Conservation (phyloP, 2,888 invertebrate species). For the Melanostoma scalare region DNA sequence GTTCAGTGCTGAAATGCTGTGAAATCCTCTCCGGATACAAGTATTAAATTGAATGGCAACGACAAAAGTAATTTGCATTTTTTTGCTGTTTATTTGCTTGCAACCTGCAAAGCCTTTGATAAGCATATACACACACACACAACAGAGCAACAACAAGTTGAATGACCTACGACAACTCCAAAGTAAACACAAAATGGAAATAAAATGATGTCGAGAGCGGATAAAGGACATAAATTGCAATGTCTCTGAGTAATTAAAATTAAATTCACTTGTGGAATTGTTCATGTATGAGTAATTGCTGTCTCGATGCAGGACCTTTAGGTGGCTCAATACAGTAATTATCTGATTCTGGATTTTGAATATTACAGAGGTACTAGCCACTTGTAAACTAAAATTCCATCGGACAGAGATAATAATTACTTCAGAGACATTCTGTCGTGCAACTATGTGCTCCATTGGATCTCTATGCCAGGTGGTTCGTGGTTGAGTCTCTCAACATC, state of each 20-base stretch:
- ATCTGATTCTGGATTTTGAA: slow-evolving; percentile 27
- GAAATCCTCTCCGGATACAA: slow-evolving; percentile 46
- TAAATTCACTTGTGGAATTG: slow-evolving; percentile 70
- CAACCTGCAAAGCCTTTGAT: slow-evolving; percentile 56
- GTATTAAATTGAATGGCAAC: slow-evolving; percentile 57
- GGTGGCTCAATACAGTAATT: slow-evolving; percentile 63
- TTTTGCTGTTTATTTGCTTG: slow-evolving; percentile 32
- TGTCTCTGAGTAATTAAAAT: slow-evolving; percentile 72
- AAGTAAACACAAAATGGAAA: slow-evolving; percentile 47
- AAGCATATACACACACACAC: slow-evolving; percentile 23
- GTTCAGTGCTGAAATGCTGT: slow-evolving; percentile 26
- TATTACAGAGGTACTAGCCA: slow-evolving; percentile 7
- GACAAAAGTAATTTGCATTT: slow-evolving; percentile 70
- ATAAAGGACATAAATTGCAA: slow-evolving; percentile 69
- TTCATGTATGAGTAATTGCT: slow-evolving; percentile 62
- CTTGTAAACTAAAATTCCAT: slow-evolving; percentile 57
- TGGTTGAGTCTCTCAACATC: slow-evolving; percentile 9
- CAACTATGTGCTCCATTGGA: slow-evolving; percentile 59
- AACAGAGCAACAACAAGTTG: slow-evolving; percentile 57
- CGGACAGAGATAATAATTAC: slow-evolving; percentile 68
- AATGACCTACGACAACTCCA: slow-evolving; percentile 69
- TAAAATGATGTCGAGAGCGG: neutral
- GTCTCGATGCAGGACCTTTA: slow-evolving; percentile 46
- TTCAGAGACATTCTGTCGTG: slow-evolving; percentile 66
- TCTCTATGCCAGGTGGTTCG: slow-evolving; percentile 60